These are phyloP conservation scores for Hypsibius dujardini DNA, from an alignment of 1,140 invertebrate genomes.

Conservation along the genomic window DNA sequence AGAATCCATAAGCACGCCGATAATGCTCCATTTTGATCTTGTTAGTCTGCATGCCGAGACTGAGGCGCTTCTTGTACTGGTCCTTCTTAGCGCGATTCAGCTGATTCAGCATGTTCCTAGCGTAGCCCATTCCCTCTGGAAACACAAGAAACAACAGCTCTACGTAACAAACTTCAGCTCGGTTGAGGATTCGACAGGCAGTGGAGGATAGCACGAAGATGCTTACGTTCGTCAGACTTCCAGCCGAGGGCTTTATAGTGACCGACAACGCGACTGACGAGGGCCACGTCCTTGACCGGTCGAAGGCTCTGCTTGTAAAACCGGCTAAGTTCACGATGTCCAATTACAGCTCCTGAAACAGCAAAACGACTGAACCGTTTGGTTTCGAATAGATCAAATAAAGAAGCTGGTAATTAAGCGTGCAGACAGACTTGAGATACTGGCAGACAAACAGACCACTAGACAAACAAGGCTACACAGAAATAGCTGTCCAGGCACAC, in stretches of 20 bases:
- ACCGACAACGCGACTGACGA: slow-evolving; percentile 41
- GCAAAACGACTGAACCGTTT: too few species aligned
- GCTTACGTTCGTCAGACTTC: slow-evolving; percentile 30
- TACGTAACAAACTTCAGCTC: not conserved
- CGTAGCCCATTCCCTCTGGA: not conserved
- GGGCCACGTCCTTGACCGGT: slow-evolving; percentile 23
- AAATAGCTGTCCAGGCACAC: too few species aligned
- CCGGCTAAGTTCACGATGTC: slow-evolving; percentile 67
- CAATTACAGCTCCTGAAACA: slow-evolving; percentile 55
- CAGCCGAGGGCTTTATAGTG: slow-evolving; percentile 70
- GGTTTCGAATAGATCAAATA: too few species aligned
- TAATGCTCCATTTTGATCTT: slow-evolving; percentile 14
- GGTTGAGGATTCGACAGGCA: not conserved
- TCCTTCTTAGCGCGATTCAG: not conserved
- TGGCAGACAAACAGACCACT: too few species aligned
- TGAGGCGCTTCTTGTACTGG: not conserved
- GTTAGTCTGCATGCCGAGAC: slow-evolving; percentile 11
- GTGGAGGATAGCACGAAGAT: not conserved
- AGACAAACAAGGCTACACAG: too few species aligned
- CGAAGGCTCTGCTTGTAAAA: slow-evolving; percentile 41
- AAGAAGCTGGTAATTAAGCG: too few species aligned
- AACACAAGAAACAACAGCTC: slow-evolving; percentile 1
- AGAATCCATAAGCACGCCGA: slow-evolving; percentile 3
- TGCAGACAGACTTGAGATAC: too few species aligned
- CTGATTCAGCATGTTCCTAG: not conserved